Evolutionary conservation across 2,113 vertebrate genomes (phyloP), one percentile per base, ranked within the genome.

Genomic region (Merops nubicus): DNA sequence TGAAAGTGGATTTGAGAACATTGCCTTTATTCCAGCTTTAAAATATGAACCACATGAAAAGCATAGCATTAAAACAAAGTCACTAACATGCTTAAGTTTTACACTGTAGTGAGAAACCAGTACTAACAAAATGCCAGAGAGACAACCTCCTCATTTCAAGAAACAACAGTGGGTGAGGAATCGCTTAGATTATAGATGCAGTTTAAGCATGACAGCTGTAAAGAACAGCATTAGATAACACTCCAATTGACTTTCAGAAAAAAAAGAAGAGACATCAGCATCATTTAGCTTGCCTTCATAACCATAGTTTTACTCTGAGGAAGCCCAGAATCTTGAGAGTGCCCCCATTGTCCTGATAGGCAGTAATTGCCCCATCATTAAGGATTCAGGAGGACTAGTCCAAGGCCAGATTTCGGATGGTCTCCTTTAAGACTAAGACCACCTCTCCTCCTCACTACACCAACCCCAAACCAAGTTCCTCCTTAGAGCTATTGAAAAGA

Each of bases 391-490:
- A 54, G 6, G 26, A 23, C 11, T 3, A 40, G 42, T 17, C 7
- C 42, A 54, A 81, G 78, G 7, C 2, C 23, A 69, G 6, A 42
- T 76, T 67, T 29, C 33, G 11, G 12, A 64, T 88, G 4, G 6
- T 65, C 20, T 73, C 11, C 12, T 56, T 3, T 15, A 45, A 38
- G 4, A 8, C 1, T 15, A 57, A 91, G 51, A 7, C 11, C 43
- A 45, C 4, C 7, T 73, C 11, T 33, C 7, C 11, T 33, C 7
- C 20, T 28, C 48, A 47, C 18, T 29, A 11, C 14, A 43, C 10
- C 16, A 33, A 23, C 5, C 4, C 9, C 31, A 81, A 65, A 69
- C 8, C 4, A 9, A 16, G 0, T 2, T 82, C 1, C 8, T 26
- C 26, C 18, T 42, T 42, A 9, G 12, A 47, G 2, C 12, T 28